Evolutionary conservation across 2,888 invertebrate genomes (phyloP).

Genomic region (Pandemis corylana): DNA sequence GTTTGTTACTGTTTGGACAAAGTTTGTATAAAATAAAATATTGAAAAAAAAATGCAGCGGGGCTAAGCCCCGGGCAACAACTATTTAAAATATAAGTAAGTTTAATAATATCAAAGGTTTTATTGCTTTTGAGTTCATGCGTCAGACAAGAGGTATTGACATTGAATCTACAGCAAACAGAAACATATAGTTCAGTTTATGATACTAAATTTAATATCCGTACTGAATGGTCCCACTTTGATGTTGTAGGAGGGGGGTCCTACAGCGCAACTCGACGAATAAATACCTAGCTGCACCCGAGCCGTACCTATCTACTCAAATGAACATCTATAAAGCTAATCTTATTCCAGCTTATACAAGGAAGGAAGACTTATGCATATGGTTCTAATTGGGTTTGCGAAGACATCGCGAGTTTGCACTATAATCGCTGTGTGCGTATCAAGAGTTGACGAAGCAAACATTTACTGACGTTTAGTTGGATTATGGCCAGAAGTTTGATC

Average conservation of each 20-base stretch:
- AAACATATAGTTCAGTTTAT: constrained; percentile 39
- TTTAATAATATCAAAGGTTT: neutral
- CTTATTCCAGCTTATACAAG: constrained; percentile 31
- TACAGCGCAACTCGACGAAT: constrained; percentile 38
- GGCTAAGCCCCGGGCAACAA: too few species aligned
- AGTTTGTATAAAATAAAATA: too few species aligned
- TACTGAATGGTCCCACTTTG: constrained; percentile 57
- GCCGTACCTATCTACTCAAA: constrained; percentile 14
- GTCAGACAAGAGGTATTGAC: constrained; percentile 42
- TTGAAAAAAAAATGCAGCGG: too few species aligned
- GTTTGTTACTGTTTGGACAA: too few species aligned
- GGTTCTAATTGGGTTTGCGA: constrained; percentile 32
- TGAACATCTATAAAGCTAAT: constrained; percentile 31
- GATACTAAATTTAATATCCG: constrained; percentile 60
- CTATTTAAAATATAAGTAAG: too few species aligned
- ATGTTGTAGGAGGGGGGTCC: constrained; percentile 49
- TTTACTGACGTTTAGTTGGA: constrained; percentile 33
- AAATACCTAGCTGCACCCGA: constrained; percentile 25
- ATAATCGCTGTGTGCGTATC: constrained; percentile 25
- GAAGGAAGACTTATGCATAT: constrained; percentile 38
- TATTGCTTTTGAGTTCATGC: neutral
- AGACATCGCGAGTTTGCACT: constrained; percentile 23
- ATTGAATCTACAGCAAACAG: constrained; percentile 58
- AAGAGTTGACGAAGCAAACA: constrained; percentile 27
- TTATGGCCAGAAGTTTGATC: constrained; percentile 31